Conservation (phyloP, 2,888 invertebrate species). For the Philopedon plagiatum region DNA sequence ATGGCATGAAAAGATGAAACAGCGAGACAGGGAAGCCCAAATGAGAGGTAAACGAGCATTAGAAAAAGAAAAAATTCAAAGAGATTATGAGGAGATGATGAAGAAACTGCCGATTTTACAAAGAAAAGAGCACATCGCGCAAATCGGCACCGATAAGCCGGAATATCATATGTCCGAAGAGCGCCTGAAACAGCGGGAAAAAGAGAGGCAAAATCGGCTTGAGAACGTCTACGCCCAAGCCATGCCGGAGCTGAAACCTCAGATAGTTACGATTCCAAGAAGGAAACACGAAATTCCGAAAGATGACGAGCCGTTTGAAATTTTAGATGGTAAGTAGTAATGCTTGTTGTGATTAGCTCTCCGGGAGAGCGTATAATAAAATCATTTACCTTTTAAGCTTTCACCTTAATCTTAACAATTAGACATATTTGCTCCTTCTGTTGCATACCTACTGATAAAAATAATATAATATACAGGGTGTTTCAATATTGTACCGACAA, state of each 20-base stretch:
- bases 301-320: conserved; percentile 44
- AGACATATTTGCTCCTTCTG: no score
- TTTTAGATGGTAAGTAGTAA: conserved; percentile 38
- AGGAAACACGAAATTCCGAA: conserved; percentile 50
- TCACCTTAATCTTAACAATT: no score
- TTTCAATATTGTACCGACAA: no score
- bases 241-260: conserved; percentile 59
- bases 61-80: conserved; percentile 69
- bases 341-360: not conserved
- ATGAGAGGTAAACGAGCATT: conserved; percentile 70
- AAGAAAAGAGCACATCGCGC: conserved; percentile 64
- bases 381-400: no score
- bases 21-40: conserved; percentile 63
- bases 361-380: no score
- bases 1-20: conserved; percentile 58
- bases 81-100: conserved; percentile 70
- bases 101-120: conserved; percentile 67
- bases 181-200: conserved; percentile 67
- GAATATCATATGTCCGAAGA: conserved; percentile 68
- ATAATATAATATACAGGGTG: no score
- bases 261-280: conserved; percentile 61
- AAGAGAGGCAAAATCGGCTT: conserved; percentile 70
- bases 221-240: conserved; percentile 71
- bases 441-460: no score
- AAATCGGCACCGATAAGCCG: conserved; percentile 62